These are phyloP conservation scores for Salvelinus namaycush DNA, from an alignment of 2,113 vertebrate species.

Conservation along the genomic window DNA sequence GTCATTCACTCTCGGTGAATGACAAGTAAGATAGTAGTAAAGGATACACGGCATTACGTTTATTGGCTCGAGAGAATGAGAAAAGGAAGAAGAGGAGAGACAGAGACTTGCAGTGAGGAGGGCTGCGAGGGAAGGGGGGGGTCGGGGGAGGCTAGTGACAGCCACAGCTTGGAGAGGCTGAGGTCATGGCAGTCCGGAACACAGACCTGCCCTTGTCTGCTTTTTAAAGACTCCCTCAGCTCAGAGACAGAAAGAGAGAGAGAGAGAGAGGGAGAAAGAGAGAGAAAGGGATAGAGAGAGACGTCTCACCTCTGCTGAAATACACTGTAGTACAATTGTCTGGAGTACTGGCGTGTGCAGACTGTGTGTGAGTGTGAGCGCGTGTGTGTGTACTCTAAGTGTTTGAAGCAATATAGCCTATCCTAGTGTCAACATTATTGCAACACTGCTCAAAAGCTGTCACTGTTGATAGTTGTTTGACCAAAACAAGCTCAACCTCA, in stretches of 20 bases:
- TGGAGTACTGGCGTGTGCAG: slow-evolving; percentile 3
- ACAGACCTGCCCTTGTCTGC: slow-evolving; percentile 60
- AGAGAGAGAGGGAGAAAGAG: slow-evolving; percentile 12
- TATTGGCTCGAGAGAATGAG: background rate
- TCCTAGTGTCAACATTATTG: no score
- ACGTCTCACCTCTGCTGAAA: background rate
- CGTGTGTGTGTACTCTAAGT: background rate
- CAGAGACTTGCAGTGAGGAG: background rate
- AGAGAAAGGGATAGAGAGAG: slow-evolving; percentile 1
- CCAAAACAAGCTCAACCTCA: no score
- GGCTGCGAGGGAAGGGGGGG: background rate
- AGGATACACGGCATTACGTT: no score
- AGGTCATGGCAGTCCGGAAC: slow-evolving; percentile 54
- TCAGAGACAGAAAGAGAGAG: slow-evolving; percentile 7
- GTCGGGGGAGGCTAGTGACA: slow-evolving; percentile 48
- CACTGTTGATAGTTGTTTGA: no score
- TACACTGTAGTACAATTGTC: no score
- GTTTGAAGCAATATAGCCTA: background rate
- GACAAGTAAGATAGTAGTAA: no score
- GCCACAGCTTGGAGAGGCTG: slow-evolving; percentile 57
- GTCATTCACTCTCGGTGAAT: no score
- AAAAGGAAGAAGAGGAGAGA: background rate
- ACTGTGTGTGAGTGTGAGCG: background rate
- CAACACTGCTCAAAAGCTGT: background rate
- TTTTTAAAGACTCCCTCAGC: background rate